These are phyloP conservation scores for Microcebus lehilahytsara DNA, from an alignment of 2,113 vertebrate genomes.

Conservation along the genomic window DNA sequence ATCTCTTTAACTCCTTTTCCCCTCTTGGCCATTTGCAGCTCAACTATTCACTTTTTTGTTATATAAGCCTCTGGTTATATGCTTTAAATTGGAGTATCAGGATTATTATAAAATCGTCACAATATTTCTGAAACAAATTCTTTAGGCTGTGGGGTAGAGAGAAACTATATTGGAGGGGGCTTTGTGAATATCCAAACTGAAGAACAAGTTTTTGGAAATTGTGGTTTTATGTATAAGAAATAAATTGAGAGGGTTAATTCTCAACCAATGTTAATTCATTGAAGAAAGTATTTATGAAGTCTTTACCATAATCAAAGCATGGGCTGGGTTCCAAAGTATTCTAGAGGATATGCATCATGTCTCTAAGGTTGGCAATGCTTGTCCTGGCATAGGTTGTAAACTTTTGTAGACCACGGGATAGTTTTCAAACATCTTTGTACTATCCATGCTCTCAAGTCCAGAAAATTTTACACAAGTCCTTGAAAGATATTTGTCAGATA, in stretches of 20 bases:
- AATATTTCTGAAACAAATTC: conserved; percentile 36
- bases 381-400: neutral
- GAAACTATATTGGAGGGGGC: neutral
- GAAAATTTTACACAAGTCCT: neutral
- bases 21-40: neutral
- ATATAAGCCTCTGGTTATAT: neutral
- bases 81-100: neutral
- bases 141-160: neutral
- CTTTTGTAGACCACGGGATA: neutral
- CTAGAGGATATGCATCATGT: neutral
- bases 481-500: neutral
- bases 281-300: neutral
- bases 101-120: neutral
- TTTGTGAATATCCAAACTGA: conserved; percentile 12
- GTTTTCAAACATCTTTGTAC: neutral
- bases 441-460: neutral
- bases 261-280: neutral
- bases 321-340: neutral
- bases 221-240: neutral
- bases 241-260: neutral
- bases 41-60: neutral
- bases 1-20: neutral
- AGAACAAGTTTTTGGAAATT: conserved; percentile 17
- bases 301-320: neutral
- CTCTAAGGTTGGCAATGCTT: neutral